Evolutionary conservation across 2,888 invertebrate genomes (phyloP), one percentile per base, ranked within the genome.

Genomic region (Xylocampa areola): DNA sequence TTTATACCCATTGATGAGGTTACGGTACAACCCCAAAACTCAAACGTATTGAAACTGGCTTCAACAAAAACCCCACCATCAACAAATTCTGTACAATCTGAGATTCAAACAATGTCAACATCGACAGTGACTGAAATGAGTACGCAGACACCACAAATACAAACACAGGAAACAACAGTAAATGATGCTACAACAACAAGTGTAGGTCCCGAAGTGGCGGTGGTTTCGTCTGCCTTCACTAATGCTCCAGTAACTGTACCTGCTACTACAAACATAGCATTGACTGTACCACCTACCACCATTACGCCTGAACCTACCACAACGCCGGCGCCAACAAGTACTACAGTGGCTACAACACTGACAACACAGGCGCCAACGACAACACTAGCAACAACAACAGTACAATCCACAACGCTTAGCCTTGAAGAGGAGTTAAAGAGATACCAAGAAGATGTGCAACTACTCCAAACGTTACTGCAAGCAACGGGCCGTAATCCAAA

Each of bases 1-100:
- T 94, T 90, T 63, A 93, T 94, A 85, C 92, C 92, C 25, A 91
- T 92, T 68, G 92, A 94, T 50, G 91, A 94, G 82, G 86, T 94
- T 13, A 88, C 83, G 58, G 82, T 86, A 50, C 67, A 80, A 72
- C 81, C 83, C 72, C 90, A 89, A 80, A 89, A 90, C 64, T 85
- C 93, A 48, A 94, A 94, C 68, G 93, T 94, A 45, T 79, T 89
- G 48, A 93, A 89, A 82, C 73, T 91, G 62, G 90, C 89, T 48
- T 82, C 89, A 25, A 88, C 92, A 25, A 92, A 89, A 83, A 65
- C 82, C 64, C 81, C 86, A 41, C 62, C 77, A 11, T 81, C 84
- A 63, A 70, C 78, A 55, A 86, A 79, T 62, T 81, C 82, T 40
- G 76, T 61, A 33, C 78, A 60, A 55, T 67, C 76, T 53, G 83